Conservation (phyloP, 35 echinoderm and acorn worm genomes). For the Hemicentrotus pulcherrimus region DNA sequence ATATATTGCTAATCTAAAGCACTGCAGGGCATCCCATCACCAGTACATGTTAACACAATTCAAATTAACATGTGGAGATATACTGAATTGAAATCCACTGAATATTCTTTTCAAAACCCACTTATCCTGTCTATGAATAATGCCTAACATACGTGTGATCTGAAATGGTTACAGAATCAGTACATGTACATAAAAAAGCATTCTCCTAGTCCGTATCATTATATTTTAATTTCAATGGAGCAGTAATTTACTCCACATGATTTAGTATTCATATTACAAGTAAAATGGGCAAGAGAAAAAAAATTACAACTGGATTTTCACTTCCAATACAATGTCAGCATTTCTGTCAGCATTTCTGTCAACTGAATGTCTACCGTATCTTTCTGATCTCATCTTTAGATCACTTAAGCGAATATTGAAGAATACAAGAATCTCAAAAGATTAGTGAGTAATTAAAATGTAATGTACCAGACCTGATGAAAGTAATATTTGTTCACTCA, state of each 20-base stretch:
- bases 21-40: background rate
- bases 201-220: background rate
- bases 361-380: background rate
- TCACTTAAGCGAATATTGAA: background rate
- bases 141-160: background rate
- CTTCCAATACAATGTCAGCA: background rate
- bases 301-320: background rate
- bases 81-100: background rate
- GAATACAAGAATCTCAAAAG: background rate
- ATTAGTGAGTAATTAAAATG: no score
- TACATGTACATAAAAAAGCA: background rate
- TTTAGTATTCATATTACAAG: background rate
- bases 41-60: background rate
- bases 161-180: background rate
- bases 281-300: background rate
- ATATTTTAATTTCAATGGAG: background rate
- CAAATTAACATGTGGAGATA: background rate
- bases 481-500: no score
- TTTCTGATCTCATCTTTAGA: background rate
- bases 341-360: background rate
- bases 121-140: background rate
- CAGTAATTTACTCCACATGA: background rate
- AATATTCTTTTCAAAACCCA: background rate
- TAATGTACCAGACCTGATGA: no score
- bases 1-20: background rate